Conservation (phyloP, 2,113 vertebrate species). For the Cebidichthys violaceus region DNA sequence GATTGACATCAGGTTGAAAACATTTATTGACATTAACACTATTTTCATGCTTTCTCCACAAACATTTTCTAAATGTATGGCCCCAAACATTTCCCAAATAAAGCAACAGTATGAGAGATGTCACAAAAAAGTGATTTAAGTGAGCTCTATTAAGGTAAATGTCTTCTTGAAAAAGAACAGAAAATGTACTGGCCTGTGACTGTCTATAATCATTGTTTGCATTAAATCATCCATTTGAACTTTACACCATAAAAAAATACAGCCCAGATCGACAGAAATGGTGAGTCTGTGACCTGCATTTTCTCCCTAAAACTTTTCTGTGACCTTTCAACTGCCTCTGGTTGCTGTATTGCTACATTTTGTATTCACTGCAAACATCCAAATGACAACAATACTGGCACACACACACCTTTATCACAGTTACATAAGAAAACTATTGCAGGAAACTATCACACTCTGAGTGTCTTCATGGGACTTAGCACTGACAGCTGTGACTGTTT, state of each 20-base stretch:
- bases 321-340: background rate
- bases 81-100: background rate
- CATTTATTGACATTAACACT: background rate
- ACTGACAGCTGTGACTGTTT: background rate
- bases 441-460: background rate
- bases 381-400: background rate
- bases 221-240: background rate
- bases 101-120: background rate
- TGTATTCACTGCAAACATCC: background rate
- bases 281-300: background rate
- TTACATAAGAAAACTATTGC: constrained; percentile 7
- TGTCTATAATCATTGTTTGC: background rate
- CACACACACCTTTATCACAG: background rate
- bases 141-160: background rate
- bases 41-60: background rate
- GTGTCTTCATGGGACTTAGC: background rate
- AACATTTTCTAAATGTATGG: background rate
- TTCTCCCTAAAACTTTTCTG: background rate
- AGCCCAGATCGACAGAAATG: background rate
- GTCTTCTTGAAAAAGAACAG: background rate
- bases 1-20: background rate
- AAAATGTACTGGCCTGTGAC: background rate
- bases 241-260: background rate
- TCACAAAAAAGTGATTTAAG: background rate
- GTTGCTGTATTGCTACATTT: background rate